Evolutionary conservation across 2,113 vertebrate species (phyloP).

Genomic region (Seriola dumerili): DNA sequence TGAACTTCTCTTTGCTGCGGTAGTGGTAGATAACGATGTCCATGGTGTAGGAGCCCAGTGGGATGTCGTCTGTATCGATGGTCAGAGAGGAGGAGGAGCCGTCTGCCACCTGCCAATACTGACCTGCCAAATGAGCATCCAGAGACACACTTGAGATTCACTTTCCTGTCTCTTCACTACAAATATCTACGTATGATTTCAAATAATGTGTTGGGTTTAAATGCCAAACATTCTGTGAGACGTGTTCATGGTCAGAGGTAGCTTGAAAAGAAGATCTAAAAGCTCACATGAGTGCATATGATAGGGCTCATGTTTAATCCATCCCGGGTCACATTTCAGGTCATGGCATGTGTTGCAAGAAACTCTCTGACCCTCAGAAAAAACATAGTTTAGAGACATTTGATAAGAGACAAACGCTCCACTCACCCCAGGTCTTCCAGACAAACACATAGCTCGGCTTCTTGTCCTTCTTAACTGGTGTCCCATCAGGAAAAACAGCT

Average conservation of each 20-base stretch:
- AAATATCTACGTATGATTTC: no score
- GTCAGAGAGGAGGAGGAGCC: constrained; percentile 88
- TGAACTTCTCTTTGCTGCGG: constrained; percentile 89
- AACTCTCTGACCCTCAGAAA: constrained; percentile 24
- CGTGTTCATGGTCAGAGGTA: neutral
- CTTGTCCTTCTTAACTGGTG: constrained; percentile 79
- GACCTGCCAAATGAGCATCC: constrained; percentile 78
- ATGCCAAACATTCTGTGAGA: neutral
- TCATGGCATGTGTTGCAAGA: neutral
- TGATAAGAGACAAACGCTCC: neutral
- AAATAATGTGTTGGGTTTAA: neutral
- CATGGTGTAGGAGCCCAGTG: constrained; percentile 91
- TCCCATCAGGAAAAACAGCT: constrained; percentile 89
- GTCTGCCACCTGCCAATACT: constrained; percentile 94
- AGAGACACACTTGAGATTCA: neutral
- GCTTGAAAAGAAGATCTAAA: neutral
- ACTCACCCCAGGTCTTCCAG: constrained; percentile 93
- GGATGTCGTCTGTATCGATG: constrained; percentile 85
- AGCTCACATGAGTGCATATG: constrained; percentile 21
- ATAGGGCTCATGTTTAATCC: constrained; percentile 27
- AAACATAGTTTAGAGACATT: neutral
- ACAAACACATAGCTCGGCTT: constrained; percentile 91
- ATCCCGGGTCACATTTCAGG: neutral
- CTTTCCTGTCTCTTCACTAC: neutral
- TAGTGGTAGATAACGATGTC: constrained; percentile 93